These are phyloP conservation scores for Drosophila testacea DNA, from an alignment of 2,888 invertebrate species.

Conservation along the genomic window DNA sequence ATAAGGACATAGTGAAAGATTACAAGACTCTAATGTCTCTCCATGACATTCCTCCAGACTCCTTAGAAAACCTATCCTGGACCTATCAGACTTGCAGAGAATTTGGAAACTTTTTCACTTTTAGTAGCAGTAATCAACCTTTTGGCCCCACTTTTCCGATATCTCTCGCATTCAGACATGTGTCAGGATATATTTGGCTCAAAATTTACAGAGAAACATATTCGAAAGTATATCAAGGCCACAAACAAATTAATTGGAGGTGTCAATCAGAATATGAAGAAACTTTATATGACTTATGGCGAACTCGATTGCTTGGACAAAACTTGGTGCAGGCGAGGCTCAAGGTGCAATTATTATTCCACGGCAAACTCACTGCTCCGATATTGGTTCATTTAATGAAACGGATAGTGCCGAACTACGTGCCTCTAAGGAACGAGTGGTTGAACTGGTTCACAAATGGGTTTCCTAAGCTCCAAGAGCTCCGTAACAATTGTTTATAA, in stretches of 20 bases:
- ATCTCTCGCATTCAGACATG: conserved; percentile 56
- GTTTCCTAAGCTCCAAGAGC: not conserved
- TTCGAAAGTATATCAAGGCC: conserved; percentile 54
- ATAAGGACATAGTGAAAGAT: conserved; percentile 45
- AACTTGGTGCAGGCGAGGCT: conserved; percentile 82
- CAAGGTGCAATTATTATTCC: conserved; percentile 74
- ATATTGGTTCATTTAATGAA: conserved; percentile 71
- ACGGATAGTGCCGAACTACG: conserved; percentile 65
- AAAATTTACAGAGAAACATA: conserved; percentile 36
- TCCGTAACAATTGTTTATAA: no score
- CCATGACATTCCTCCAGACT: not conserved
- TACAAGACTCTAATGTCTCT: conserved; percentile 26
- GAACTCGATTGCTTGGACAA: conserved; percentile 87
- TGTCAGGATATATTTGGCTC: conserved; percentile 69
- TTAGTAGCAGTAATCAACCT: conserved; percentile 87
- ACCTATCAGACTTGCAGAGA: conserved; percentile 93
- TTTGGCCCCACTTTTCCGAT: conserved; percentile 83
- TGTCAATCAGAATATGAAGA: conserved; percentile 83
- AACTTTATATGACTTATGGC: conserved; percentile 86
- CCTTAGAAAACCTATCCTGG: conserved; percentile 89
- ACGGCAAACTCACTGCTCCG: conserved; percentile 74
- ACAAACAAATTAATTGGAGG: conserved; percentile 86
- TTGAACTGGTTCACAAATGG: conserved; percentile 70
- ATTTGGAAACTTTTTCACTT: conserved; percentile 93
- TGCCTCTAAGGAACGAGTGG: conserved; percentile 65